Evolutionary conservation across 2,888 invertebrate species (phyloP).

Genomic region (Tenthredo livida): DNA sequence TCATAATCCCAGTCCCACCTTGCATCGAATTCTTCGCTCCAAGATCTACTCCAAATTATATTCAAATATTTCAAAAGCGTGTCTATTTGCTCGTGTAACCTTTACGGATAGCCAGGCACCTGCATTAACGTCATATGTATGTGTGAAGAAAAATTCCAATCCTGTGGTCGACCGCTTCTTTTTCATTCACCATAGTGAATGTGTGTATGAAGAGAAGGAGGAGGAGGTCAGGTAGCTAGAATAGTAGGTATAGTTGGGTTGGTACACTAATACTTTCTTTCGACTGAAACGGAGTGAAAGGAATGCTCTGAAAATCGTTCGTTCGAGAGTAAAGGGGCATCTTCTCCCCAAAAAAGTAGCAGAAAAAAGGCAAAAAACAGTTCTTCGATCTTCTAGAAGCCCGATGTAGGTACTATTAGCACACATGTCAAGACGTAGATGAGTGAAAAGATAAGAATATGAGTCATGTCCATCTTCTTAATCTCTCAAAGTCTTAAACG

Average conservation of each 20-base stretch:
- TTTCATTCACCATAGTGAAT: constrained; percentile 18
- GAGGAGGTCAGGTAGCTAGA: constrained; percentile 3
- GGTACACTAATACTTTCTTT: constrained; percentile 1
- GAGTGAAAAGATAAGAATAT: not conserved
- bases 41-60: not conserved
- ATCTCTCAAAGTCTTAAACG: not conserved
- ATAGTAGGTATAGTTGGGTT: constrained; percentile 12
- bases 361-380: not conserved
- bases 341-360: not conserved
- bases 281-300: constrained; percentile 13
- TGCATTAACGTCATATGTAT: not conserved
- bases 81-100: not conserved
- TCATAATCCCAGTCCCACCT: not conserved
- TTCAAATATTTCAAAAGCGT: constrained; percentile 4
- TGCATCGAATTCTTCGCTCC: not conserved
- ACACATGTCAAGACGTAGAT: not conserved
- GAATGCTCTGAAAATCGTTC: constrained; percentile 14
- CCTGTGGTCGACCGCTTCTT: constrained; percentile 18
- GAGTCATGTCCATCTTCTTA: not conserved
- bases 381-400: not conserved
- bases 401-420: not conserved
- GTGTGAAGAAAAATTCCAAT: constrained; percentile 25
- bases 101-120: not conserved
- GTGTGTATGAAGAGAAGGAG: not conserved
- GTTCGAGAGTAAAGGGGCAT: not conserved